Evolutionary conservation across 2,113 vertebrate genomes (phyloP).

Genomic region (Centropus unirufus): DNA sequence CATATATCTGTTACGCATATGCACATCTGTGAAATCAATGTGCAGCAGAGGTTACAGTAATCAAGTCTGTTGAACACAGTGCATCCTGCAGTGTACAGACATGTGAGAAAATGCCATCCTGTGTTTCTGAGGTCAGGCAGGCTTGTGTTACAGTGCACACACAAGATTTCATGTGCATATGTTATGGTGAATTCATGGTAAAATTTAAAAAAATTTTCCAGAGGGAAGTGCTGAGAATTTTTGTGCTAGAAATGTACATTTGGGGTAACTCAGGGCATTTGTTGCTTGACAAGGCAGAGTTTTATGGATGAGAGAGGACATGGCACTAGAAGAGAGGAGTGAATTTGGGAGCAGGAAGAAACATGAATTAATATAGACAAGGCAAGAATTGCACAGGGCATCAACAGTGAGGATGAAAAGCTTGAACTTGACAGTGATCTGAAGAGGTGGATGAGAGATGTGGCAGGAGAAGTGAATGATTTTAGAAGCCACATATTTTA

Average conservation of each 20-base stretch:
- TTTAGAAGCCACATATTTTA: neutral
- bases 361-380: neutral
- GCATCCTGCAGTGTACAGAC: neutral
- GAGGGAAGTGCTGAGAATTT: neutral
- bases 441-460: neutral
- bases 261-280: neutral
- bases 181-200: neutral
- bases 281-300: neutral
- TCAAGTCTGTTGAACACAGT: neutral
- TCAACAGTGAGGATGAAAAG: neutral
- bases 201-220: neutral
- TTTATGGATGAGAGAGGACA: neutral
- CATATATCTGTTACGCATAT: neutral
- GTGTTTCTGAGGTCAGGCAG: neutral
- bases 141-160: neutral
- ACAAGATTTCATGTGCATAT: neutral
- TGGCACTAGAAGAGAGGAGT: neutral
- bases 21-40: neutral
- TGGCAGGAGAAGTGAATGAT: neutral
- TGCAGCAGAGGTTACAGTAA: neutral
- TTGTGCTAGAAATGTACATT: neutral
- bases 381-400: neutral
- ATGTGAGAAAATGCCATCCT: neutral
- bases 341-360: neutral
- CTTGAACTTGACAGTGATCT: neutral